A percentile compares a stretch with the other conserved stretches of the same genome.
Evolutionary conservation across 1,140 invertebrate genomes (phyloP).

Genomic region (Bombus balteatus): DNA sequence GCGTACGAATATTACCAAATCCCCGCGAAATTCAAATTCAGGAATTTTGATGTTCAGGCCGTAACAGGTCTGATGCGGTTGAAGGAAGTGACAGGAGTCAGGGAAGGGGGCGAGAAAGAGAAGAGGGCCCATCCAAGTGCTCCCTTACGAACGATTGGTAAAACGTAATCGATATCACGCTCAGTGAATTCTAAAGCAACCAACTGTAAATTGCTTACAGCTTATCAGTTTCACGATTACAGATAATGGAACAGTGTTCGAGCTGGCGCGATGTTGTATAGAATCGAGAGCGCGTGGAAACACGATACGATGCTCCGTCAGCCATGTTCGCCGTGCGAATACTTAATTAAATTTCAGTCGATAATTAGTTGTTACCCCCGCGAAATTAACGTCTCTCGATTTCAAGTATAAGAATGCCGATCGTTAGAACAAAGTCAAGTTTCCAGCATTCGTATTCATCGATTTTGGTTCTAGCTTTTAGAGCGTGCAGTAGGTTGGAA

Average conservation of each 20-base stretch:
- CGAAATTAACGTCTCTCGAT: background rate
- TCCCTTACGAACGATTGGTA: conserved; percentile 35
- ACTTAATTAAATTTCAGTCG: conserved; percentile 45
- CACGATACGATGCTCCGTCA: conserved; percentile 26
- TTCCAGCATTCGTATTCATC: background rate
- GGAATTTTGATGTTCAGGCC: too few species aligned
- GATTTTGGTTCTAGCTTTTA: background rate
- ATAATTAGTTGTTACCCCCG: conserved; percentile 25
- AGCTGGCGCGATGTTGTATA: conserved; percentile 23
- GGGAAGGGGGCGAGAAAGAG: background rate
- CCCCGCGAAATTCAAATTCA: background rate
- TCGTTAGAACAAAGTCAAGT: background rate
- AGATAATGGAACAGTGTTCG: conserved; percentile 33
- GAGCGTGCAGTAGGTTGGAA: background rate
- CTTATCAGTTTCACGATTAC: conserved; percentile 50
- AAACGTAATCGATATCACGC: conserved; percentile 49
- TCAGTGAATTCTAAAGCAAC: conserved; percentile 31
- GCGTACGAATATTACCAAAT: background rate
- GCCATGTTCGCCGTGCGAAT: conserved; percentile 25
- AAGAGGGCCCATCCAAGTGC: background rate
- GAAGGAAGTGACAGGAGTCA: background rate
- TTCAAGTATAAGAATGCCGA: background rate
- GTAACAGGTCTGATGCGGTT: too few species aligned
- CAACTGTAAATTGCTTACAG: conserved; percentile 47
- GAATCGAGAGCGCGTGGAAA: conserved; percentile 26